These are phyloP conservation scores for Rotaria socialis DNA, from an alignment of 2,888 invertebrate genomes.

Conservation along the genomic window DNA sequence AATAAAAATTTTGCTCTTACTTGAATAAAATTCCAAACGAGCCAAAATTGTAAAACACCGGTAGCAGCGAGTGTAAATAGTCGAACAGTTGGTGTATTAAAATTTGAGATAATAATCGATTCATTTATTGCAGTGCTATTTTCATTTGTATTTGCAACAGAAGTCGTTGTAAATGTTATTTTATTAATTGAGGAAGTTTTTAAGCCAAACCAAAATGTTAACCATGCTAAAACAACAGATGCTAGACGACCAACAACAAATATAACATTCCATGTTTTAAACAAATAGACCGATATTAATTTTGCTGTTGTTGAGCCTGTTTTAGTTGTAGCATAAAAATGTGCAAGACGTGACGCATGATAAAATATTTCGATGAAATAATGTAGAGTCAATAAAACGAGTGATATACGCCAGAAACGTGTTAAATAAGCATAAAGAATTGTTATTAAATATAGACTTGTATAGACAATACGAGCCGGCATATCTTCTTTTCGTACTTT, in stretches of 20 bases:
- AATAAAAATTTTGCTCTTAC: neutral
- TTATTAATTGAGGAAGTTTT: slow-evolving; percentile 38
- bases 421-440: slow-evolving; percentile 76
- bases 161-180: slow-evolving; percentile 34
- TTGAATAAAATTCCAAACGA: slow-evolving; percentile 81
- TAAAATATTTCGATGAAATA: slow-evolving; percentile 80
- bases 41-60: slow-evolving; percentile 74
- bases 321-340: slow-evolving; percentile 63
- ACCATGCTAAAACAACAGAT: slow-evolving; percentile 60
- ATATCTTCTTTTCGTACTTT: slow-evolving; percentile 83
- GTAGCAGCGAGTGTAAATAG: slow-evolving; percentile 73
- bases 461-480: slow-evolving; percentile 70
- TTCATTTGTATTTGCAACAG: slow-evolving; percentile 46
- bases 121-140: slow-evolving; percentile 65
- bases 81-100: slow-evolving; percentile 59
- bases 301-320: slow-evolving; percentile 13
- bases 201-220: slow-evolving; percentile 44
- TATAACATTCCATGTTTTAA: slow-evolving; percentile 73
- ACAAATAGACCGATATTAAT: slow-evolving; percentile 54
- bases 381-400: slow-evolving; percentile 81
- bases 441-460: slow-evolving; percentile 74
- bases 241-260: slow-evolving; percentile 79
- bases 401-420: slow-evolving; percentile 84
- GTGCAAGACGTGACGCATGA: slow-evolving; percentile 78
- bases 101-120: slow-evolving; percentile 67